Conservation (phyloP, 2,113 vertebrate genomes). For the Petroica traversi region DNA sequence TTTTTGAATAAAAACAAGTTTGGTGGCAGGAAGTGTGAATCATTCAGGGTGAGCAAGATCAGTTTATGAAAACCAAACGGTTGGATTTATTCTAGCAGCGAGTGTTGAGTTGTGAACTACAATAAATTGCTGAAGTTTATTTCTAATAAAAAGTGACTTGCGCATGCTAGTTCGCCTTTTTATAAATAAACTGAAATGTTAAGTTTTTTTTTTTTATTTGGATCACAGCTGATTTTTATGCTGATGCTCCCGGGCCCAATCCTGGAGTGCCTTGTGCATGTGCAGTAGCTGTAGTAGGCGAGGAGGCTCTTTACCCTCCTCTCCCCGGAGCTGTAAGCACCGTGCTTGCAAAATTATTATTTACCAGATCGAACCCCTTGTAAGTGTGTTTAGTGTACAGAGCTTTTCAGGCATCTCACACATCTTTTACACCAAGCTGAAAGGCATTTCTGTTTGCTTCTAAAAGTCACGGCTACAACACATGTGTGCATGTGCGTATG, state of each 20-base stretch:
- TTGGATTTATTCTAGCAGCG: slow-evolving; percentile 62
- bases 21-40: slow-evolving; percentile 76
- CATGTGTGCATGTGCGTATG: rapidly evolving
- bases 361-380: background rate
- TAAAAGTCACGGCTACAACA: background rate
- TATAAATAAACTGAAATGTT: background rate
- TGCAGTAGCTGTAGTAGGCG: background rate
- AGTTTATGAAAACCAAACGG: slow-evolving; percentile 58
- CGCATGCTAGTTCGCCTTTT: background rate
- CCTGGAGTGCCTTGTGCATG: background rate
- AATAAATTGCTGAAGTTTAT: slow-evolving; percentile 30
- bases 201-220: background rate
- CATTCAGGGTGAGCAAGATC: slow-evolving; percentile 72
- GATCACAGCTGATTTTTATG: background rate
- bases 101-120: slow-evolving; percentile 12
- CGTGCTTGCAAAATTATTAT: background rate
- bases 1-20: slow-evolving; percentile 70
- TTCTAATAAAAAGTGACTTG: slow-evolving; percentile 24
- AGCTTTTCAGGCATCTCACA: background rate
- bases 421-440: background rate
- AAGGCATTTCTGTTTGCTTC: background rate
- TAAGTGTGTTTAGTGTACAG: background rate
- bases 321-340: background rate
- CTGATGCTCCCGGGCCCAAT: background rate
- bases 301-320: background rate